phyloP scores from a whole-genome alignment of 1,140 invertebrate genomes.

The Trichogramma pretiosum region DNA sequence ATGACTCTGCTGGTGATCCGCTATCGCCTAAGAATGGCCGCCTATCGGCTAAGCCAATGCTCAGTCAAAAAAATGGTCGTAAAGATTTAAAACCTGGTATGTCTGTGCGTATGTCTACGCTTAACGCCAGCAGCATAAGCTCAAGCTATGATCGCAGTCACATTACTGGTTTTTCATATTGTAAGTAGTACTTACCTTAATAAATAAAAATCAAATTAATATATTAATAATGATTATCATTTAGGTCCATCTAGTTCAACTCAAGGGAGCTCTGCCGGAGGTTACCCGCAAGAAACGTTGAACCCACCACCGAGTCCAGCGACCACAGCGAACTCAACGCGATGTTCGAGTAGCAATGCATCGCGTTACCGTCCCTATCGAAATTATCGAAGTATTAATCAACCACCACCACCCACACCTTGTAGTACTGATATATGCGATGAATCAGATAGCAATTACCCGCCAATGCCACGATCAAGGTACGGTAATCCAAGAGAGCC shows the following conservation, averaged over 20 bases:
- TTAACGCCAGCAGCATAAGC: constrained; percentile 52
- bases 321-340: constrained; percentile 56
- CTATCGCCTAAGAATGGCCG: constrained; percentile 44
- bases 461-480: constrained; percentile 29
- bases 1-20: constrained; percentile 54
- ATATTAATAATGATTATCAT: background rate
- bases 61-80: constrained; percentile 38
- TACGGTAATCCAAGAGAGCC: constrained; percentile 60
- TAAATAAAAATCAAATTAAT: background rate
- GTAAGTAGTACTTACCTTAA: no score
- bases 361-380: constrained; percentile 59
- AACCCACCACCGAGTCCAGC: constrained; percentile 87
- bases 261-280: constrained; percentile 45
- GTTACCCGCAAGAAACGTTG: constrained; percentile 71
- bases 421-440: constrained; percentile 90
- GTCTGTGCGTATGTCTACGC: constrained; percentile 53
- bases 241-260: constrained; percentile 70
- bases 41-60: constrained; percentile 31
- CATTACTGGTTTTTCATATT: constrained; percentile 51
- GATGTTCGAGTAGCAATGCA: constrained; percentile 48
- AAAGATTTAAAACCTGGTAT: constrained; percentile 46
- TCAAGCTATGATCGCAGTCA: constrained; percentile 70
- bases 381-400: constrained; percentile 69
- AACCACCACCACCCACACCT: constrained; percentile 85
- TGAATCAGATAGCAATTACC: constrained; percentile 70